These are phyloP conservation scores for Sebastes kiyomatsui DNA, from an alignment of 2,797 vertebrate genomes.

Conservation along the genomic window DNA sequence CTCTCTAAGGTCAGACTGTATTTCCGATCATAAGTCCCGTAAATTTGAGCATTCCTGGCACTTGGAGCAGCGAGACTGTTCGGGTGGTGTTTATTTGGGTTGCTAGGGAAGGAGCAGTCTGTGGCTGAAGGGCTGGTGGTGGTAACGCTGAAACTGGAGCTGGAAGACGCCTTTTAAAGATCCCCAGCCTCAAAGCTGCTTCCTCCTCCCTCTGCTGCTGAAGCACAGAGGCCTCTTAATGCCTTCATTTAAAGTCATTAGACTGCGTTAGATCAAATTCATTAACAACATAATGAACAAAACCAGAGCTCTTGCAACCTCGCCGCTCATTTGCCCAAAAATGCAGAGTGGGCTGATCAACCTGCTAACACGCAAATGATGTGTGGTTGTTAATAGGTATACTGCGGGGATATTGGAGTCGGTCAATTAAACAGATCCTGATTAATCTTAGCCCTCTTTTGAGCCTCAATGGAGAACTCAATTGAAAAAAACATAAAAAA, in stretches of 20 bases:
- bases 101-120: constrained; percentile 76
- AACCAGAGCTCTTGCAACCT: constrained; percentile 29
- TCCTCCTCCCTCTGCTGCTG: not conserved
- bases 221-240: constrained; percentile 35
- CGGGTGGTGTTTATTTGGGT: constrained; percentile 80
- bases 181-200: constrained; percentile 18
- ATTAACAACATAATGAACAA: constrained; percentile 69
- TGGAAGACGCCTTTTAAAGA: constrained; percentile 57
- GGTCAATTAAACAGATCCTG: constrained; percentile 26
- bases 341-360: constrained; percentile 35
- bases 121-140: constrained; percentile 56
- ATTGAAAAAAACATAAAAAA: not conserved
- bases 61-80: constrained; percentile 34
- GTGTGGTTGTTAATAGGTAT: constrained; percentile 21
- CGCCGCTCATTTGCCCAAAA: constrained; percentile 34
- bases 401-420: constrained; percentile 13
- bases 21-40: constrained; percentile 37
- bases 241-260: constrained; percentile 59
- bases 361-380: constrained; percentile 42
- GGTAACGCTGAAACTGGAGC: constrained; percentile 63
- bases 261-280: constrained; percentile 47
- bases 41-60: constrained; percentile 48
- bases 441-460: constrained; percentile 1
- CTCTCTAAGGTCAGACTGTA: constrained; percentile 2
- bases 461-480: not conserved